Percentiles rank a stretch among this genome's conserved stretches.
These are phyloP conservation scores for Glyptemys insculpta DNA, from an alignment of 2,797 vertebrate species.

Conservation along the genomic window DNA sequence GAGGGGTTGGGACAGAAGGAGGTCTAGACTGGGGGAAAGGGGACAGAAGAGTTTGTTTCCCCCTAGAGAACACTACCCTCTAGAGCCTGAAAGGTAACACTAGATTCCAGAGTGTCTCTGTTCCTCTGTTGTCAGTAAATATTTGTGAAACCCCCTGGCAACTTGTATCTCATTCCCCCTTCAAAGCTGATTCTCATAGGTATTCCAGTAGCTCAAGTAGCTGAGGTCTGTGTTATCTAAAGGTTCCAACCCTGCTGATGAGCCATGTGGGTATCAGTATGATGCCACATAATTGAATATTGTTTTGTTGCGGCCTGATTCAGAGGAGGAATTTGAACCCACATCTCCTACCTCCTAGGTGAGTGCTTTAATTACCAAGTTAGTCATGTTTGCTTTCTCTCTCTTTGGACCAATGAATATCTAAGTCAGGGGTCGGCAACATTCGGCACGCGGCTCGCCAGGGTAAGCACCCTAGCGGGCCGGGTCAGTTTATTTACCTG, in stretches of 20 bases:
- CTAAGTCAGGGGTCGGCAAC: too few species aligned
- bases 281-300: not conserved
- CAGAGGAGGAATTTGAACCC: not conserved
- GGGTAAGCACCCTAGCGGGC: too few species aligned
- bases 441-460: too few species aligned
- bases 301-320: not conserved
- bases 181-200: not conserved
- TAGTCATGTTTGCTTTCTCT: not conserved
- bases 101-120: not conserved
- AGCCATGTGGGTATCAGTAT: not conserved
- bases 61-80: too few species aligned
- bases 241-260: not conserved
- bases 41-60: too few species aligned
- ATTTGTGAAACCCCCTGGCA: not conserved
- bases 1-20: too few species aligned
- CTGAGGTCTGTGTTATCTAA: not conserved
- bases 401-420: not conserved
- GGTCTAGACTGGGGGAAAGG: too few species aligned
- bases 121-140: not conserved
- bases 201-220: not conserved
- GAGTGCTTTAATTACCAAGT: not conserved
- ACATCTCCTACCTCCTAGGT: not conserved
- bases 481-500: too few species aligned
- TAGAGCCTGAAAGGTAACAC: too few species aligned
- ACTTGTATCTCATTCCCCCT: not conserved